Conservation (phyloP, 1,140 invertebrate genomes). For the Thalassaphorura encarpata region DNA sequence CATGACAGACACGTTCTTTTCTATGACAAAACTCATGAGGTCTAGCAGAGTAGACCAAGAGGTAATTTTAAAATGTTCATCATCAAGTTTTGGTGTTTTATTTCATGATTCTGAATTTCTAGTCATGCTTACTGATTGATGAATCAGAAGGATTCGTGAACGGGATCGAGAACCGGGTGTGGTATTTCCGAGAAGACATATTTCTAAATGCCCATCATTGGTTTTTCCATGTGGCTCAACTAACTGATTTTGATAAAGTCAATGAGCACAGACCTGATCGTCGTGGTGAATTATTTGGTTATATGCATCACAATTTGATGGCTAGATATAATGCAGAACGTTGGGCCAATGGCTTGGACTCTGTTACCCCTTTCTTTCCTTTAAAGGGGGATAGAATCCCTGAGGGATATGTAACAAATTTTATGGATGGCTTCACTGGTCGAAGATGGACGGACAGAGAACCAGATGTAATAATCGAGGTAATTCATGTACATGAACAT, state of each 20-base stretch:
- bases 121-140: background rate
- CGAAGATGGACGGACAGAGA: background rate
- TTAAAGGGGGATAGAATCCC: background rate
- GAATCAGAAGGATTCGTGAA: conserved; percentile 2
- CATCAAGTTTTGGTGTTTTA: background rate
- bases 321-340: conserved; percentile 34
- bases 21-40: no score
- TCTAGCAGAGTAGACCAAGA: no score
- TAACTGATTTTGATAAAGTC: conserved; percentile 34
- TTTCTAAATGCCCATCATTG: conserved; percentile 50
- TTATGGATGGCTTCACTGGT: no score
- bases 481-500: background rate
- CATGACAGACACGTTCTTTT: background rate
- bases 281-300: conserved; percentile 7
- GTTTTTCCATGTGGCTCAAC: conserved; percentile 4
- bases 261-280: conserved; percentile 38
- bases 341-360: conserved; percentile 28
- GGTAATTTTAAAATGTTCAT: background rate
- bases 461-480: no score
- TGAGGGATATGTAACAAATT: no score
- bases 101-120: background rate
- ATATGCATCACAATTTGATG: conserved; percentile 6
- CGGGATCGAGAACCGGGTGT: conserved; percentile 46
- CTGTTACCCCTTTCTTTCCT: background rate
- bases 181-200: conserved; percentile 63